Evolutionary conservation across 2,888 invertebrate species (phyloP).

Genomic region (Minunthozetes semirufus): DNA sequence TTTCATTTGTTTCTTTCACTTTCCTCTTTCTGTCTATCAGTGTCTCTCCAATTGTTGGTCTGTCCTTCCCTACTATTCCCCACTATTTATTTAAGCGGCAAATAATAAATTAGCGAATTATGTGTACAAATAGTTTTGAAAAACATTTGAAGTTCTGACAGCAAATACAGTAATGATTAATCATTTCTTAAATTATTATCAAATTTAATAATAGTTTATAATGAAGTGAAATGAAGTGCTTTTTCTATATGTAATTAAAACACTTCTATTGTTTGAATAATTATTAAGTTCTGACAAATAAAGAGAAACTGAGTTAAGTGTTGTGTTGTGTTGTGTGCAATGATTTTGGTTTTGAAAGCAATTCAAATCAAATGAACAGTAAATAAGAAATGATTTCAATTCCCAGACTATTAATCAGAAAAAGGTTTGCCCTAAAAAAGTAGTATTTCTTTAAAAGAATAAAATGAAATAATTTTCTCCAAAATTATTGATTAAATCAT

Average conservation of each 20-base stretch:
- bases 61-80: neutral
- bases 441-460: neutral
- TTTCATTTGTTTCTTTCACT: neutral
- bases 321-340: neutral
- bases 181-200: constrained; percentile 17
- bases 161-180: constrained; percentile 19
- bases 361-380: neutral
- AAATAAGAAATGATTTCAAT: neutral
- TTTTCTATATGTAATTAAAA: neutral
- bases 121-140: constrained; percentile 5
- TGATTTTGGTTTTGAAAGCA: neutral
- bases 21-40: neutral
- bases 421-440: neutral
- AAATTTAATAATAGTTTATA: constrained; percentile 11
- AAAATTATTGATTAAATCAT: constrained; percentile 8
- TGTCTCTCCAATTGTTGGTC: neutral
- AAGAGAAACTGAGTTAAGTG: constrained; percentile 6
- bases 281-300: neutral
- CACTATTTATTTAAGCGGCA: neutral
- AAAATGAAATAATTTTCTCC: neutral
- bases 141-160: constrained; percentile 1
- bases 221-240: neutral
- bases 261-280: constrained; percentile 2
- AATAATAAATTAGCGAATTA: neutral
- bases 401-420: neutral